Evolutionary conservation across 2,113 vertebrate species (phyloP), one percentile per base, ranked within the genome.

Genomic region (Leuciscus idus): DNA sequence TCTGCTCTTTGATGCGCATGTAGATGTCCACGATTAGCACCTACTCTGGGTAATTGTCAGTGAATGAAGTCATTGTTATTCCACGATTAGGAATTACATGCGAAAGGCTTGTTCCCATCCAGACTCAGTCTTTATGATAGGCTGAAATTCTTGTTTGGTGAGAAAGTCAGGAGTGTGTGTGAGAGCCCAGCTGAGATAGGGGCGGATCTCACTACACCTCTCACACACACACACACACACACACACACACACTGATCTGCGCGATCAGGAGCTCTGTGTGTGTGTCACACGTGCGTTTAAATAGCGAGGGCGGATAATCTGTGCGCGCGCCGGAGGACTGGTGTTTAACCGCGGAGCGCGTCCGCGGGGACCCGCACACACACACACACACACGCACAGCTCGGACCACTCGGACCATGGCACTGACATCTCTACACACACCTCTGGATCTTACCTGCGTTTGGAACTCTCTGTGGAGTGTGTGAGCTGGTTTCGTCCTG

Each of bases 281-380:
- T 39, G 39, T 39, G 39, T 39, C 72, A 66, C 76, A 83, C 70
- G 62, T 82, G 73, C 28, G 64, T 91, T 90, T 90, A 87, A 91
- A 92, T 89, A 91, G 72, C 28, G 77, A 86, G 88, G 89, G 88
- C 81, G 84, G 70, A 81, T 82, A 73, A 43, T 43, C 7, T 52
- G 50, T 8, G 50, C 50, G 50, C 48, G 10, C 50, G 50, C 13
- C 43, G 43, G 43, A 43, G 43, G 8, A 43, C 43, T 43, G 43
- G 43, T 43, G 43, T 43, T 43, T 43, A 43, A 43, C 43, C 43
- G 43, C 43, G 43, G 43, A 43, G 43, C 43, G 43, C 43, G 43
- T 43, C 43, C 43, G 43, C 43, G 43, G 43, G 43, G 43, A 43
- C 43, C 43, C 43, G 43, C 43, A 43, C 43, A 43, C 43, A 43